Percentiles rank a stretch among this genome's conserved stretches.
Conservation (phyloP, 2,888 invertebrate species). For the Dynastes hyllus region DNA sequence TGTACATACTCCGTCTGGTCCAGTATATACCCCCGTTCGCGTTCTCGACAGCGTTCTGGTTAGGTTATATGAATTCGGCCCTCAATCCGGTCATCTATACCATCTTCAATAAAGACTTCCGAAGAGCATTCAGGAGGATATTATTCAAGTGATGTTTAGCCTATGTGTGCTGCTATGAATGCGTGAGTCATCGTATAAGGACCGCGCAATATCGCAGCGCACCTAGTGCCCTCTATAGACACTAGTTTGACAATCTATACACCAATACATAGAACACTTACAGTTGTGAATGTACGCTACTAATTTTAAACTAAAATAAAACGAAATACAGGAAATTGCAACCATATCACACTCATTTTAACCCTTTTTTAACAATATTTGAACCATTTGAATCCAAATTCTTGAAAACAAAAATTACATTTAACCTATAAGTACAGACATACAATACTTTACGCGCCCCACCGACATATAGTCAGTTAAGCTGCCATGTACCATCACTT, state of each 20-base stretch:
- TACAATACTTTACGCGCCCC: no score
- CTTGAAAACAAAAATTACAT: no score
- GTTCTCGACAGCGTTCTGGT: slow-evolving; percentile 96
- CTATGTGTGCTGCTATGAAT: slow-evolving; percentile 87
- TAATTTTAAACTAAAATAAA: background rate
- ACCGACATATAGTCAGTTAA: no score
- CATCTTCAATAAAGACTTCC: slow-evolving; percentile 98
- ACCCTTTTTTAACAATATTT: no score
- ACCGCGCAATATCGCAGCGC: slow-evolving; percentile 78
- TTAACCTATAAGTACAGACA: no score
- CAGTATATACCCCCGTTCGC: slow-evolving; percentile 88
- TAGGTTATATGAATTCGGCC: slow-evolving; percentile 98
- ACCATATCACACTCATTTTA: background rate
- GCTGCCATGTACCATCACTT: no score
- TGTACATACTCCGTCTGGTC: slow-evolving; percentile 90
- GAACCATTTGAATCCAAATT: no score
- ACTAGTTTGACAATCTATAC: slow-evolving; percentile 66
- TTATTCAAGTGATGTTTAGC: slow-evolving; percentile 96
- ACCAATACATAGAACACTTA: slow-evolving; percentile 18
- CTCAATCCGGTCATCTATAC: slow-evolving; percentile 97
- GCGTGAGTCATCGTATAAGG: slow-evolving; percentile 78
- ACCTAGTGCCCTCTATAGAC: slow-evolving; percentile 74
- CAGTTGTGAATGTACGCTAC: background rate
- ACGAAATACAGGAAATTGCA: background rate
- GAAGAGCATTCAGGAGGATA: slow-evolving; percentile 95